Evolutionary conservation across 2,113 vertebrate genomes (phyloP), one percentile per base, ranked within the genome.

Genomic region (Periophthalmodon schlosseri): DNA sequence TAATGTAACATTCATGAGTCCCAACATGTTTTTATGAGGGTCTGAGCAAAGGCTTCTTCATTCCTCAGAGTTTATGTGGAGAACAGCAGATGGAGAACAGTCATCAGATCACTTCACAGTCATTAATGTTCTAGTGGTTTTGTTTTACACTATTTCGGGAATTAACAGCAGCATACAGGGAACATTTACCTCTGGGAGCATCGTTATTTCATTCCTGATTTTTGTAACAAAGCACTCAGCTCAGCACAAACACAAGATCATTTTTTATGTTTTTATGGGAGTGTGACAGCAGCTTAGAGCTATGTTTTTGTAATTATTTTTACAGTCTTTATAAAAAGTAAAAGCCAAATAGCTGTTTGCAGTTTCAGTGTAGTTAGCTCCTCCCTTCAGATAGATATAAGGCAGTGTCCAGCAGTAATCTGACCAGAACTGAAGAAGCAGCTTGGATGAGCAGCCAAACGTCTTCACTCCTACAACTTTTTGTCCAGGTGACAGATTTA

Each of bases 51-150:
- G 12, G 33, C 44, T 33, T 63, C 18, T 28, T 46, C 39, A 8
- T 16, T 15, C 10, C 16, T 10, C 28, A 2, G 61, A 14, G 63
- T 39, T 77, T 47, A 33, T 68, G 39, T 13, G 44, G 70, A 7
- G 12, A 52, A 4, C 0, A 76, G 65, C 70, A 81, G 85, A 86
- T 80, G 79, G 60, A 34, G 7, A 70, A 70, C 52, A 61, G 34
- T 28, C 3, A 28, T 28, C 28, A 28, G 28, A 28, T 28, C 28
- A 28, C 61, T 20, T 64, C 33, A 36, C 61, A 34, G 2, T 64
- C 52, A 21, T 56, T 56, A 6, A 56, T 39, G 3, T 39, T 44
- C 18, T 13, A 39, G 11, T 39, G 10, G 18, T 44, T 44, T 5
- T 18, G 24, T 63, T 34, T n/a, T 65, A 44, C 33, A 44, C 3